phyloP scores from a whole-genome alignment of 2,113 vertebrate species.

The Tragelaphus scriptus region DNA sequence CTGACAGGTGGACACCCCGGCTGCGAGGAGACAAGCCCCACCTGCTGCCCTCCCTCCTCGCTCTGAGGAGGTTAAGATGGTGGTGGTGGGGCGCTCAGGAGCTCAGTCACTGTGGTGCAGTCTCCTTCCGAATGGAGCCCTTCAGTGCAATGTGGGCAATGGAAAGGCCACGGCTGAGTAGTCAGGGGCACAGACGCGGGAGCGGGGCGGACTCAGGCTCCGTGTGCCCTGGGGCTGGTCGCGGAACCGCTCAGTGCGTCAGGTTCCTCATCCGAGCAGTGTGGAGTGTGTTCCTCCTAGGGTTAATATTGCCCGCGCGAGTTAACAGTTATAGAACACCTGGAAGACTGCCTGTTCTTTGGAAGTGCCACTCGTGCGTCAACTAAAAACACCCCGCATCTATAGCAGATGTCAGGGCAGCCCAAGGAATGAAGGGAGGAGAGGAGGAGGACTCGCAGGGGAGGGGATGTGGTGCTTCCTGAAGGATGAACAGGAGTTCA shows the following conservation, averaged over 20 bases:
- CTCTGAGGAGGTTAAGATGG: not conserved
- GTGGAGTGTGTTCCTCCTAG: accelerated
- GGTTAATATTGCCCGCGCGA: not conserved
- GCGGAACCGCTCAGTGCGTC: not conserved
- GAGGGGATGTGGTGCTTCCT: not conserved
- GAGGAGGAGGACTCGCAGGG: not conserved
- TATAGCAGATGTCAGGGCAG: not conserved
- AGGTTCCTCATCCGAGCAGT: not conserved
- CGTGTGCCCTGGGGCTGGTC: not conserved
- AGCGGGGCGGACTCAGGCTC: not conserved
- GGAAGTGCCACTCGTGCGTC: not conserved
- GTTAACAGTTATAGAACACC: not conserved
- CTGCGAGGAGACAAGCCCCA: not conserved
- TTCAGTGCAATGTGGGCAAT: accelerated
- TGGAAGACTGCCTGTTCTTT: accelerated
- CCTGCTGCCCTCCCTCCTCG: not conserved
- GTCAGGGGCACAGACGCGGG: not conserved
- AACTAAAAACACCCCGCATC: not conserved
- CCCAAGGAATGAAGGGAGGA: not conserved
- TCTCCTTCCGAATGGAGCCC: not conserved
- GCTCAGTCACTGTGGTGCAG: accelerated
- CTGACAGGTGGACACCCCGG: not conserved
- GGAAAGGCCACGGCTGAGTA: not conserved
- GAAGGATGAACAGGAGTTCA: not conserved
- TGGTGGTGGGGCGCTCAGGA: not conserved